Percentiles rank a stretch among this genome's conserved stretches.
These are phyloP conservation scores for Nomada flava DNA, from an alignment of 2,888 invertebrate species.

Conservation along the genomic window DNA sequence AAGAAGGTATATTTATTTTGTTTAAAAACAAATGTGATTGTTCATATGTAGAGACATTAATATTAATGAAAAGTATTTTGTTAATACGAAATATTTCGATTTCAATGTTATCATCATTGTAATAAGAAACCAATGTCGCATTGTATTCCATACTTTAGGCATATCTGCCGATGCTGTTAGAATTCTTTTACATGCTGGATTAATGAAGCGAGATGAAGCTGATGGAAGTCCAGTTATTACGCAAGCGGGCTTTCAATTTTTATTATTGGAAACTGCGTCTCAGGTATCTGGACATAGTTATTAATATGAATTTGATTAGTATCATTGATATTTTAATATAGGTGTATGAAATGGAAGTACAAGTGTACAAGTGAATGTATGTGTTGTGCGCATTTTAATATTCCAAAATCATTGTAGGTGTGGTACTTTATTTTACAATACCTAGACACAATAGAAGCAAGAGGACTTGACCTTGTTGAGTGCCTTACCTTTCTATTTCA, in stretches of 20 bases:
- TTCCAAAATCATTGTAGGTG: slow-evolving; percentile 84
- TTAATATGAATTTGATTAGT: not conserved
- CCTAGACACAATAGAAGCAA: slow-evolving; percentile 94
- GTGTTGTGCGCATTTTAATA: slow-evolving; percentile 7
- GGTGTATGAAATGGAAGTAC: not conserved
- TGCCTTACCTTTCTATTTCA: slow-evolving; percentile 98
- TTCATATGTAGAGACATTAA: not conserved
- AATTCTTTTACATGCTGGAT: slow-evolving; percentile 95
- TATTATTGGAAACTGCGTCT: slow-evolving; percentile 95
- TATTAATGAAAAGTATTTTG: slow-evolving; percentile 1
- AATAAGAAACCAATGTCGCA: not conserved
- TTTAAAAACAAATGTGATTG: not conserved
- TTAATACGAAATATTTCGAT: too few species aligned
- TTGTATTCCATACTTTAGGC: slow-evolving; percentile 79
- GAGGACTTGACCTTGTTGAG: slow-evolving; percentile 94
- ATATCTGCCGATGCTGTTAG: slow-evolving; percentile 97
- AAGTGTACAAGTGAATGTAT: not conserved
- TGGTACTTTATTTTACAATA: slow-evolving; percentile 99
- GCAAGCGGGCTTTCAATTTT: slow-evolving; percentile 98
- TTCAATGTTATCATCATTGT: not conserved
- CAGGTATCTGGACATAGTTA: slow-evolving; percentile 88
- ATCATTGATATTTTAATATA: not conserved
- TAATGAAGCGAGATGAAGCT: slow-evolving; percentile 95
- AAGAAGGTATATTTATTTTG: slow-evolving; percentile 86
- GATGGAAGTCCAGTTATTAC: slow-evolving; percentile 95